These are phyloP conservation scores for Drosophila lacteicornis DNA, from an alignment of 1,140 invertebrate genomes.

Conservation along the genomic window DNA sequence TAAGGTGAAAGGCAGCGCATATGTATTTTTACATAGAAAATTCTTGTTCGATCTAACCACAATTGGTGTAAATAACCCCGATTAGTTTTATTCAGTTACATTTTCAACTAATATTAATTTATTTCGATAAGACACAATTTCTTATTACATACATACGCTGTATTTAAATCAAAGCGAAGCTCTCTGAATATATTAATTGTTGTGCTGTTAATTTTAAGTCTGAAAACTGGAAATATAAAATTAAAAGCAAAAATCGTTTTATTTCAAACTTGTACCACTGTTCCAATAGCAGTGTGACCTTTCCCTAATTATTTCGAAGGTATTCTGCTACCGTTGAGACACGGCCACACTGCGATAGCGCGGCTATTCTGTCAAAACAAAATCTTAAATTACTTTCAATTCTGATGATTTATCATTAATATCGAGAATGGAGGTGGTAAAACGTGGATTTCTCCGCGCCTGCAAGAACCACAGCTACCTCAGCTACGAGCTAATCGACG, in stretches of 20 bases:
- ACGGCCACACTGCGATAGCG: constrained; percentile 8
- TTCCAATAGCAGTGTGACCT: not conserved
- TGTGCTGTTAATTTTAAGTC: constrained; percentile 74
- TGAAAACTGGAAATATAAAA: constrained; percentile 32
- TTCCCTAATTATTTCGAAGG: not conserved
- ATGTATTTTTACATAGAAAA: constrained; percentile 18
- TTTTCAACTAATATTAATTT: constrained; percentile 25
- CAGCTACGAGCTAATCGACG: constrained; percentile 40
- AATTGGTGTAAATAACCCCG: constrained; percentile 63
- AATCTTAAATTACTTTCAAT: not conserved
- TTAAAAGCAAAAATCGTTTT: constrained; percentile 31
- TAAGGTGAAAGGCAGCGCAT: constrained; percentile 27
- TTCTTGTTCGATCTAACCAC: constrained; percentile 52
- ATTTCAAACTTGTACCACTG: not conserved
- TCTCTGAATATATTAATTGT: constrained; percentile 71
- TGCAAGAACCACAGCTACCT: constrained; percentile 67
- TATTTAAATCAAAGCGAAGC: constrained; percentile 55
- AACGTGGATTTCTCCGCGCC: constrained; percentile 57
- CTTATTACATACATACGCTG: constrained; percentile 37
- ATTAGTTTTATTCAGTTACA: constrained; percentile 32
- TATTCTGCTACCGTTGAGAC: not conserved
- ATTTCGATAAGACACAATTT: constrained; percentile 19
- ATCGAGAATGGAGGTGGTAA: constrained; percentile 45
- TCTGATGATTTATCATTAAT: not conserved
- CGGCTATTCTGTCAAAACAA: constrained; percentile 4